Percentiles rank a stretch among this genome's conserved stretches.
Evolutionary conservation across 2,888 invertebrate genomes (phyloP).

Genomic region (Sarcophaga caerulescens): DNA sequence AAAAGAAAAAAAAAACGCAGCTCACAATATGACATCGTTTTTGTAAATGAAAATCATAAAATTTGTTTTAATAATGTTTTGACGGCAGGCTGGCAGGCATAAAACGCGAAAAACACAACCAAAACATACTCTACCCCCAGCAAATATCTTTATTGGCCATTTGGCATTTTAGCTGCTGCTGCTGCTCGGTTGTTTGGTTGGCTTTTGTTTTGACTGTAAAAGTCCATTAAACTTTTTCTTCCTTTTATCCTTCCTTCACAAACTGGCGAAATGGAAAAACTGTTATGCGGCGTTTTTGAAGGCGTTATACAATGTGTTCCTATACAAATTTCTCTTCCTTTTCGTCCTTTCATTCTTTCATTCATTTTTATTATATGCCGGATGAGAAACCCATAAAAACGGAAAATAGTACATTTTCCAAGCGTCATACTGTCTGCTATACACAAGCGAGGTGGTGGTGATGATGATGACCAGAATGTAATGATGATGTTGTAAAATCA

Average conservation of each 20-base stretch:
- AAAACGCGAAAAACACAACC: not conserved
- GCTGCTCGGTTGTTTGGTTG: not conserved
- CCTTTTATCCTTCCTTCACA: not conserved
- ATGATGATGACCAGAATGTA: not conserved
- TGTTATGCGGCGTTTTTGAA: not conserved
- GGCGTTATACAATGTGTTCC: slow-evolving; percentile 37
- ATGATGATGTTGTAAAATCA: too few species aligned
- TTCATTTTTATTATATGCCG: too few species aligned
- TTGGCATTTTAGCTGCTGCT: too few species aligned
- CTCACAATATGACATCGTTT: slow-evolving; percentile 40
- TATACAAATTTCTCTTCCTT: slow-evolving; percentile 15
- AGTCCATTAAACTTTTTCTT: slow-evolving; percentile 60
- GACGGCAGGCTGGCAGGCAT: slow-evolving; percentile 20
- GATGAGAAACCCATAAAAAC: not conserved
- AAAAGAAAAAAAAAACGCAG: not conserved
- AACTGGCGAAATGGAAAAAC: too few species aligned
- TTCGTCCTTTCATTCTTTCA: not conserved
- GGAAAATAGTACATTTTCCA: not conserved
- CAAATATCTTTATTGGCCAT: too few species aligned
- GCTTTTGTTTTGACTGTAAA: slow-evolving; percentile 59
- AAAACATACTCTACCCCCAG: not conserved
- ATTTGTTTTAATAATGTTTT: slow-evolving; percentile 52
- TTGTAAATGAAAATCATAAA: slow-evolving; percentile 40
- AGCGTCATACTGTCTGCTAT: slow-evolving; percentile 53
- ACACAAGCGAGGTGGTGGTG: not conserved